These are phyloP conservation scores for Harpalus rufipes DNA, from an alignment of 2,888 invertebrate species.

Conservation along the genomic window DNA sequence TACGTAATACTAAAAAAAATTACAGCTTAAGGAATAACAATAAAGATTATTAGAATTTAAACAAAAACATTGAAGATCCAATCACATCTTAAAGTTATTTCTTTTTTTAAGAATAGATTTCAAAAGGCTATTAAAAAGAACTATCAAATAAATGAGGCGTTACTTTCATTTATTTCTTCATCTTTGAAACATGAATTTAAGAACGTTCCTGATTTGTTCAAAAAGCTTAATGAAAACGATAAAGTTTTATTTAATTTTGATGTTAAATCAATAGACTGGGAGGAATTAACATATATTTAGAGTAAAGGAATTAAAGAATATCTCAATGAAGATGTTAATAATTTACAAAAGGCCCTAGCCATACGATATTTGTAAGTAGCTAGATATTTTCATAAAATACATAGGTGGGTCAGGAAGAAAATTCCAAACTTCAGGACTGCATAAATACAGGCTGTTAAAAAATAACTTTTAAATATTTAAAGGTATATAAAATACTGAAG, in stretches of 20 bases:
- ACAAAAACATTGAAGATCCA: too few species aligned
- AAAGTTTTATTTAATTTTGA: neutral
- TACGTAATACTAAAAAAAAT: too few species aligned
- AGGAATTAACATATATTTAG: neutral
- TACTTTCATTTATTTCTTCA: neutral
- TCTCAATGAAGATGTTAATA: neutral
- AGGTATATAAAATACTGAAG: too few species aligned
- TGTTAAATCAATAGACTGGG: constrained; percentile 7
- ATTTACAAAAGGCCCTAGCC: neutral
- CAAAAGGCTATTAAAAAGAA: neutral
- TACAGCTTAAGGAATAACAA: too few species aligned
- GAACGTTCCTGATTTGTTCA: neutral
- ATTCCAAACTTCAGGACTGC: too few species aligned
- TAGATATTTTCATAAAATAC: neutral
- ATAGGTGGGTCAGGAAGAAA: neutral
- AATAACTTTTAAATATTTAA: too few species aligned
- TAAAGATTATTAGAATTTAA: too few species aligned
- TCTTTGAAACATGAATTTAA: neutral
- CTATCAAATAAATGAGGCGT: neutral
- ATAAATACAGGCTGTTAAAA: too few species aligned
- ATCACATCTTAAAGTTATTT: too few species aligned
- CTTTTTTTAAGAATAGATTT: neutral
- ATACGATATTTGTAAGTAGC: neutral
- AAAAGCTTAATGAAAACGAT: neutral
- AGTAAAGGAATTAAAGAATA: neutral